phyloP scores from a whole-genome alignment of 2,113 vertebrate species.

The Ovis aries region DNA sequence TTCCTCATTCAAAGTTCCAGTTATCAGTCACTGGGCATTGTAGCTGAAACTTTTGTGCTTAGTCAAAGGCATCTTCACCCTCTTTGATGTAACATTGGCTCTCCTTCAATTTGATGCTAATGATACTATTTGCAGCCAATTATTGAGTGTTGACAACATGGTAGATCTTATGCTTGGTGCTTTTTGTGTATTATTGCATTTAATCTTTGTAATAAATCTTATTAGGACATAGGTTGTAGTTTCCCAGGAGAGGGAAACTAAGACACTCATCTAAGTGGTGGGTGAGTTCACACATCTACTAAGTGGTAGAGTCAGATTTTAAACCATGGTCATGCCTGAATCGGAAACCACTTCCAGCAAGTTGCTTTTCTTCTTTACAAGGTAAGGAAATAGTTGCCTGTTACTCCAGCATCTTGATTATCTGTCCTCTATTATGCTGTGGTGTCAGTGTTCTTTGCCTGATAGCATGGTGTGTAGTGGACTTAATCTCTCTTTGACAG shows the following conservation, averaged over 20 bases:
- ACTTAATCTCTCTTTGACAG: neutral
- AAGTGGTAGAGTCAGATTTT: neutral
- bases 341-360: neutral
- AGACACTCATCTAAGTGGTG: neutral
- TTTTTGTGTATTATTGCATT: neutral
- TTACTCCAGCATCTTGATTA: neutral
- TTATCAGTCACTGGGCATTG: neutral
- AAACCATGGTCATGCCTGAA: neutral
- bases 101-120: neutral
- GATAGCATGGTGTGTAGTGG: fast-evolving
- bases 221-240: neutral
- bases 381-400: neutral
- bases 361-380: neutral
- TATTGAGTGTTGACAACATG: neutral
- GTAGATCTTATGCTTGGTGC: neutral
- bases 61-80: neutral
- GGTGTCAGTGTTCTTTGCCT: neutral
- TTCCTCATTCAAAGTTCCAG: neutral
- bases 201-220: neutral
- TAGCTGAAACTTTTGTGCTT: neutral
- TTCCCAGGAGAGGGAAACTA: neutral
- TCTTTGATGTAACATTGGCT: neutral
- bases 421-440: neutral
- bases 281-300: neutral
- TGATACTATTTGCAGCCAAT: neutral